Evolutionary conservation across 2,797 vertebrate species (phyloP).

Genomic region (Gephyroberyx darwinii): DNA sequence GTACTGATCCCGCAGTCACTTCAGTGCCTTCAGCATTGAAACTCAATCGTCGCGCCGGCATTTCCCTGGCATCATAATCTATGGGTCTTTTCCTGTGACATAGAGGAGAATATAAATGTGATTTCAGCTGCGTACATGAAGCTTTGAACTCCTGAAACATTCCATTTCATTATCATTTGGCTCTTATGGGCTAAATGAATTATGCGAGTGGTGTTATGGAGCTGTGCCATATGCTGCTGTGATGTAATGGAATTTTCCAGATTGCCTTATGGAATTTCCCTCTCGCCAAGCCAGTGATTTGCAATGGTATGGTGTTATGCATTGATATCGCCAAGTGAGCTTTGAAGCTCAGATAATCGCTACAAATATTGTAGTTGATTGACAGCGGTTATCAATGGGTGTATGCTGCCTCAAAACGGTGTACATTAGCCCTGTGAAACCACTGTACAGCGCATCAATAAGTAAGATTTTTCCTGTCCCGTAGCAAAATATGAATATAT

Average conservation of each 20-base stretch:
- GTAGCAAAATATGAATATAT: too few species aligned
- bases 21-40: conserved; percentile 12
- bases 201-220: conserved; percentile 34
- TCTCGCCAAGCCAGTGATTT: conserved; percentile 36
- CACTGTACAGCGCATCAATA: too few species aligned
- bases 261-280: conserved; percentile 39
- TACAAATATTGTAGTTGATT: conserved; percentile 16
- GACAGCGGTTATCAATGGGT: conserved; percentile 29
- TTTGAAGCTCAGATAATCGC: conserved; percentile 30
- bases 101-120: neutral
- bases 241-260: conserved; percentile 51
- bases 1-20: neutral
- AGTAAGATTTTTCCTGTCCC: too few species aligned
- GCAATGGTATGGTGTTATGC: conserved; percentile 7
- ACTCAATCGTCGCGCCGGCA: neutral
- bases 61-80: conserved; percentile 16
- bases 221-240: conserved; percentile 55
- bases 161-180: conserved; percentile 32
- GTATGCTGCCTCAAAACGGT: neutral
- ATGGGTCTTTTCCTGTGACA: conserved; percentile 9
- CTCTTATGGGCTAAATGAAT: conserved; percentile 45
- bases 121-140: conserved; percentile 20
- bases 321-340: conserved; percentile 20
- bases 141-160: conserved; percentile 22
- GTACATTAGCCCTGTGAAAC: too few species aligned